Conservation (phyloP, 2,888 invertebrate species). For the Lasiommata megera region DNA sequence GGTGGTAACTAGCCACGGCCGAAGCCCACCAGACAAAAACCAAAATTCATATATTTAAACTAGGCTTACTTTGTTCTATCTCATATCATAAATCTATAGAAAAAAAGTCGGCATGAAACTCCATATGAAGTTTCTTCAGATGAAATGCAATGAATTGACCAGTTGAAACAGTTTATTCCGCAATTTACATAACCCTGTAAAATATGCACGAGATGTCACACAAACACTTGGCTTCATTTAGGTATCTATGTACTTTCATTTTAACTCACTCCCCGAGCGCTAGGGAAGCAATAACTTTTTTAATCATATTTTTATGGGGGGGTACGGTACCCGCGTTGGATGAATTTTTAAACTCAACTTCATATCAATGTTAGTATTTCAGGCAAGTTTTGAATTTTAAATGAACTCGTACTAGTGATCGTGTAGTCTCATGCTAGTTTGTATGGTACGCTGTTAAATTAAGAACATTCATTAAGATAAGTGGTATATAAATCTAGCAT, state of each 20-base stretch:
- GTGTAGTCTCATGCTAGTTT: not conserved
- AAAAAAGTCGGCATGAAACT: no score
- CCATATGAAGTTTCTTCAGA: no score
- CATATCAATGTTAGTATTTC: slow-evolving; percentile 14
- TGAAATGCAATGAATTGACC: no score
- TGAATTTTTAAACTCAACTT: slow-evolving; percentile 25
- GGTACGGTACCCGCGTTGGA: slow-evolving; percentile 28
- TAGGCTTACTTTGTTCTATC: no score
- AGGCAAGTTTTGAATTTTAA: slow-evolving; percentile 18
- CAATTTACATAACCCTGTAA: slow-evolving; percentile 26
- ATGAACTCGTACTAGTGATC: slow-evolving; percentile 1
- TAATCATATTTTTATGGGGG: slow-evolving; percentile 33
- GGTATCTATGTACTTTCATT: slow-evolving; percentile 41
- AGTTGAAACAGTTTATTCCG: no score
- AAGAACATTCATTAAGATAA: not conserved
- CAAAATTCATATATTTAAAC: no score
- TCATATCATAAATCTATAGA: no score
- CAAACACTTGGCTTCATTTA: slow-evolving; percentile 24
- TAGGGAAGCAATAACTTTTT: slow-evolving; percentile 29
- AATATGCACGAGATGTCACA: slow-evolving; percentile 45
- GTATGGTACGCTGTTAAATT: not conserved
- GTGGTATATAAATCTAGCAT: not conserved
- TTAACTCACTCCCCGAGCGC: slow-evolving; percentile 38
- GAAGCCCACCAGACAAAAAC: no score
- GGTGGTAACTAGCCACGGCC: no score